phyloP scores from a whole-genome alignment of 2,113 vertebrate species.

The Lampris megalopsis region DNA sequence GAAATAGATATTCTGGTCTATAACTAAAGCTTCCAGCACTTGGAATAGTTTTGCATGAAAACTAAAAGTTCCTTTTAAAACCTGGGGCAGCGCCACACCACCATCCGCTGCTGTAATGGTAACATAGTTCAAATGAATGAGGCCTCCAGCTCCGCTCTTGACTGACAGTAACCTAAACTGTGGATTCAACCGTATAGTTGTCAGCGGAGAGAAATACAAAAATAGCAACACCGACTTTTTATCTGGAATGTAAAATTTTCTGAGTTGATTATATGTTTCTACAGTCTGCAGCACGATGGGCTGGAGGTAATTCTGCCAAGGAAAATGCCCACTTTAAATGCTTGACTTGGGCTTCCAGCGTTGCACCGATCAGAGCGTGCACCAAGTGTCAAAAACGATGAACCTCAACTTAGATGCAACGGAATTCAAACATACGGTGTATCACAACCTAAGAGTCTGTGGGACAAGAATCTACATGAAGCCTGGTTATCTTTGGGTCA shows the following conservation, averaged over 20 bases:
- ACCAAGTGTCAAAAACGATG: conserved; percentile 35
- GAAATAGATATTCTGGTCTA: neutral
- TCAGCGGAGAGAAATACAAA: conserved; percentile 43
- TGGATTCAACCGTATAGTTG: conserved; percentile 20
- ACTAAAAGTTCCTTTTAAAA: conserved; percentile 15
- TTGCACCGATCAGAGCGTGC: neutral
- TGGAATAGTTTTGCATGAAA: neutral
- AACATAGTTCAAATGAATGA: neutral
- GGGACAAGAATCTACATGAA: conserved; percentile 3
- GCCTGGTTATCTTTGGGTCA: neutral
- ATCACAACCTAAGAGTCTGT: neutral
- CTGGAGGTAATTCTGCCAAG: conserved; percentile 64
- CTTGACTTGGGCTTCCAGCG: too few relatives aligned
- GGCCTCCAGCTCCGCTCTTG: conserved; percentile 24
- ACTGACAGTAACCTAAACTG: conserved; percentile 45
- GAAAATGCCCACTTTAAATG: conserved; percentile 45
- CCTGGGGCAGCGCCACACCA: conserved; percentile 2
- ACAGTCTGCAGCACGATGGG: conserved; percentile 56
- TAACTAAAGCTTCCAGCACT: neutral
- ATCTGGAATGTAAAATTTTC: conserved; percentile 69
- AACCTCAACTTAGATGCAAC: conserved; percentile 2
- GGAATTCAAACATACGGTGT: conserved; percentile 9
- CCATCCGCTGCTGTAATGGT: neutral
- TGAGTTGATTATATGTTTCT: conserved; percentile 75
- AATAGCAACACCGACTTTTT: conserved; percentile 64